phyloP scores from a whole-genome alignment of 2,888 invertebrate species.

The Archips crataeganus region DNA sequence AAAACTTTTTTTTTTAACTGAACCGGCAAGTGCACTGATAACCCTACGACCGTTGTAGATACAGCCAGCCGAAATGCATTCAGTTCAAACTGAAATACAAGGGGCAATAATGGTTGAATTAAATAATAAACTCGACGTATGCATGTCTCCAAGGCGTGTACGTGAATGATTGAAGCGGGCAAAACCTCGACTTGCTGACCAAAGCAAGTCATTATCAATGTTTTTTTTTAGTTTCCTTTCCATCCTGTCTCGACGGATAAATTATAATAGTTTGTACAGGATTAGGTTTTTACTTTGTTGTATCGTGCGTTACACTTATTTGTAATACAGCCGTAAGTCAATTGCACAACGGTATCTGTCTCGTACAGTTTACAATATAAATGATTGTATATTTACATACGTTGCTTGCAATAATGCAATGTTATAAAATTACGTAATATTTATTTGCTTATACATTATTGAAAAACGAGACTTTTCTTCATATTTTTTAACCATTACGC shows the following conservation, averaged over 20 bases:
- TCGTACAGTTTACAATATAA: background rate
- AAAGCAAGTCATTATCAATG: conserved; percentile 40
- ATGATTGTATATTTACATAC: too few relatives aligned
- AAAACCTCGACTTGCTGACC: conserved; percentile 45
- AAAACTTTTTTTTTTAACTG: conserved; percentile 51
- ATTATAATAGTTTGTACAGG: conserved; percentile 17
- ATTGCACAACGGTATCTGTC: background rate
- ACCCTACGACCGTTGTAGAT: conserved; percentile 65
- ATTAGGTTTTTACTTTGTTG: conserved; percentile 3
- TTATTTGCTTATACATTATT: too few relatives aligned
- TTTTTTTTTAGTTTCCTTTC: conserved; percentile 2
- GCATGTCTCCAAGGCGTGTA: conserved; percentile 48
- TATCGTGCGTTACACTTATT: conserved; percentile 30
- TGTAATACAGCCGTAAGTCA: conserved; percentile 1
- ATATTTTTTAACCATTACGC: too few relatives aligned
- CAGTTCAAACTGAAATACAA: conserved; percentile 33
- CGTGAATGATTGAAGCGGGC: conserved; percentile 56
- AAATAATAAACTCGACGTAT: conserved; percentile 49
- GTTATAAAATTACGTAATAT: background rate
- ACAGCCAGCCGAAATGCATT: conserved; percentile 64
- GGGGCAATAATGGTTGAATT: background rate
- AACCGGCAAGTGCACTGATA: conserved; percentile 70
- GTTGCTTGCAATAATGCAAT: background rate
- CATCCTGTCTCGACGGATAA: conserved; percentile 9
- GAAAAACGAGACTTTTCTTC: too few relatives aligned